Base-by-base conservation (phyloP, 2,888 invertebrate genomes). In the Drosophila dives region DNA sequence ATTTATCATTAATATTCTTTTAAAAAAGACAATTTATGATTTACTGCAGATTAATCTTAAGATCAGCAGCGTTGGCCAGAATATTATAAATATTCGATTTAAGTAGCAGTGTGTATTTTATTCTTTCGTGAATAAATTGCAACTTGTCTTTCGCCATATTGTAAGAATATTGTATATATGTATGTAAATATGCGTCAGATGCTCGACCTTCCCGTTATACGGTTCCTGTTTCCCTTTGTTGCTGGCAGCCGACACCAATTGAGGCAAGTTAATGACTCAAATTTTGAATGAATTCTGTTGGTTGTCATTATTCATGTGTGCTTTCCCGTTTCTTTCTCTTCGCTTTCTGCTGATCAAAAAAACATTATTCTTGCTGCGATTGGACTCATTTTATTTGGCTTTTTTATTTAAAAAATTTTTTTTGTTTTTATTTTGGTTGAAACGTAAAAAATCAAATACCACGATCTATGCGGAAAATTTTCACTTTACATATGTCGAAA, bases 361-460 rank as follows among this genome's bases (percentile, higher is more conserved):
- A 73, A 64, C 38, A 36, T 68, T 64, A 74, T 74, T 81, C 75
- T 68, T 51, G 26, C 50, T 51, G 7, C 29, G 15, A 61, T 56
- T 55, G 40, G 58, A 65, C 65, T 59, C 68, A 62, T 63, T 60
- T 55, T 23, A 29, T 33, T 67, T 68, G 10, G 6, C 15, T 40
- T 45, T 11, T n/a, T 17, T 1, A n/a, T 1, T 0, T 15, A 36
- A 36, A 7, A 0, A 17, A 10, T 38, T 23, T 23, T 23, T 15
- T 17, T 17, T 70, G 58, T 58, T 68, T 80, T 17, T 23, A 23
- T 15, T 17, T 17, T 70, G 58, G 60, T 69, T 80, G 34, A 65
- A 65, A 71, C 80, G 81, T 84, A 83, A 79, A 81, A 89, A 87
- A 89, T 89, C 68, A 87, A 72, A 72, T 87, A 72, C 68, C 72